Percentiles rank a stretch among this genome's conserved stretches.
Evolutionary conservation across 2,888 invertebrate species (phyloP).

Genomic region (Clivina fossor): DNA sequence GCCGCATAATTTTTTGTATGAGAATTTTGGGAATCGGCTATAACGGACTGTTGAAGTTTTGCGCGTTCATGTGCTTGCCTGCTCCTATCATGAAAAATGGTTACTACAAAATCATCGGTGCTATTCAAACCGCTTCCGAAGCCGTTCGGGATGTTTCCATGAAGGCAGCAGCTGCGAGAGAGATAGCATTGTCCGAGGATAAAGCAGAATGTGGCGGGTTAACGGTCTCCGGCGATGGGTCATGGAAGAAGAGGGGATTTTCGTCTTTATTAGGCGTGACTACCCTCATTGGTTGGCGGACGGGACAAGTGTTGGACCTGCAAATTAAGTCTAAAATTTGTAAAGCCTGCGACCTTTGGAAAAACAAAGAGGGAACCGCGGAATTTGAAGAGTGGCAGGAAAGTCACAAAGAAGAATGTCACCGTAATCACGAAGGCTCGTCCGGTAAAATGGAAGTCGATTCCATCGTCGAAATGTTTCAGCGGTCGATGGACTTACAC

Average conservation of each 20-base stretch:
- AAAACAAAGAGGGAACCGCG: conserved; percentile 15
- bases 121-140: conserved; percentile 30
- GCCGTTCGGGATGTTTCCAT: conserved; percentile 24
- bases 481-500: conserved; percentile 10
- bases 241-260: conserved; percentile 41
- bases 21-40: conserved; percentile 39
- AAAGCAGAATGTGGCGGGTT: conserved; percentile 25
- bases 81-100: conserved; percentile 37
- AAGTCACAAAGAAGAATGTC: conserved; percentile 21
- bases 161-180: conserved; percentile 21
- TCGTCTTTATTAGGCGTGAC: conserved; percentile 40
- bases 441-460: conserved; percentile 25
- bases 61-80: conserved; percentile 39
- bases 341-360: conserved; percentile 26
- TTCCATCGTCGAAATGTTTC: conserved; percentile 22
- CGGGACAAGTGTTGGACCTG: conserved; percentile 40
- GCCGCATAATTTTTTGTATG: conserved; percentile 39
- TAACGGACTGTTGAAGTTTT: conserved; percentile 37
- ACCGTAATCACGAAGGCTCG: conserved; percentile 25
- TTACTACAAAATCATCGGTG: conserved; percentile 32
- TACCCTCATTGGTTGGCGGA: conserved; percentile 40
- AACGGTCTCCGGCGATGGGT: conserved; percentile 39
- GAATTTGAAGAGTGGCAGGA: conserved; percentile 22
- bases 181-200: conserved; percentile 23
- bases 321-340: conserved; percentile 35